phyloP scores from a whole-genome alignment of 2,797 vertebrate species.

The Eleutherodactylus coqui region DNA sequence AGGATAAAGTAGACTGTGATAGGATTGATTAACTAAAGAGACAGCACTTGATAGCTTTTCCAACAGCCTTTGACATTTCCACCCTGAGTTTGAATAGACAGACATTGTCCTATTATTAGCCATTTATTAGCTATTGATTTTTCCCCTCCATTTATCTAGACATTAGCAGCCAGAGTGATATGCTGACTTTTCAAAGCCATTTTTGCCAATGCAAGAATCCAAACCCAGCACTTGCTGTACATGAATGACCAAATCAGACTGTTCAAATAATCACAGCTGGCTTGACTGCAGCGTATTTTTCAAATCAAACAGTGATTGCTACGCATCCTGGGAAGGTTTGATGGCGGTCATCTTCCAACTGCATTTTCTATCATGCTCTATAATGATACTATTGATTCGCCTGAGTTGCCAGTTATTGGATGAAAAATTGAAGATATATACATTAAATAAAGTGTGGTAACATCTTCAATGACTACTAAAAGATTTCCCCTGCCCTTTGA shows the following conservation, averaged over 20 bases:
- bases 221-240: neutral
- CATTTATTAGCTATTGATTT: conserved; percentile 56
- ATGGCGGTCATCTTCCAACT: neutral
- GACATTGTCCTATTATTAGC: conserved; percentile 34
- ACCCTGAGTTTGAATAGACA: conserved; percentile 49
- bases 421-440: neutral
- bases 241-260: neutral
- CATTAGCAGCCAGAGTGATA: neutral
- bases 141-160: neutral
- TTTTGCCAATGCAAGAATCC: neutral
- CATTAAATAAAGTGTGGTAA: neutral
- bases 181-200: neutral
- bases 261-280: neutral
- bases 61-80: conserved; percentile 34
- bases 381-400: neutral
- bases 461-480: neutral
- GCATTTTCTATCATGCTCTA: neutral
- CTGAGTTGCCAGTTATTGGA: neutral
- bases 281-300: neutral
- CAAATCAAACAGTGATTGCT: neutral
- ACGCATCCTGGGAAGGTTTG: neutral
- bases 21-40: conserved; percentile 30
- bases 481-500: neutral
- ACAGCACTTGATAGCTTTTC: conserved; percentile 2
- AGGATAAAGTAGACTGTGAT: conserved; percentile 28